Conservation (phyloP, 2,797 vertebrate species). For the Rousettus madagascariensis region DNA sequence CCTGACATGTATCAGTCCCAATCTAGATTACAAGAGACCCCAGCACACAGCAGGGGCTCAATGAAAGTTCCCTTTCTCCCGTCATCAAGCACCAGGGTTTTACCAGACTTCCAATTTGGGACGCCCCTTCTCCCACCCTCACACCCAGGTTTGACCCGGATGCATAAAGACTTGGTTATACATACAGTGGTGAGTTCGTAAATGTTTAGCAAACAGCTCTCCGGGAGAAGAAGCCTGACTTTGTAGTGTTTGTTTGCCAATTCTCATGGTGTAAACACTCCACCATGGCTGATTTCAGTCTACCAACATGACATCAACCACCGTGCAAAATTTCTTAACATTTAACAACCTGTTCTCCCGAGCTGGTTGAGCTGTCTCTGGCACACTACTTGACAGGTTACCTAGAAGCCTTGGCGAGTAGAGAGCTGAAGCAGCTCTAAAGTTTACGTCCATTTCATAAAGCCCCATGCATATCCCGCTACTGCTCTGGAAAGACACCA, state of each 20-base stretch:
- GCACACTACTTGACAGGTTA: background rate
- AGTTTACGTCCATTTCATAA: background rate
- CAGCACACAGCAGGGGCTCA: background rate
- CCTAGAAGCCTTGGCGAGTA: background rate
- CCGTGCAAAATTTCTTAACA: background rate
- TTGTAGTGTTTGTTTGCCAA: background rate
- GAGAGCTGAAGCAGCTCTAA: background rate
- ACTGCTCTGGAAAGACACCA: background rate
- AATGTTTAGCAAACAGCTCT: background rate
- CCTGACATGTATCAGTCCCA: background rate
- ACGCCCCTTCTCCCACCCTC: background rate
- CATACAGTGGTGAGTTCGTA: background rate
- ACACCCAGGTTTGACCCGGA: background rate
- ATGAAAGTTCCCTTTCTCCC: background rate
- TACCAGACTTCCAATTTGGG: background rate
- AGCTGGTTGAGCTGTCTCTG: background rate
- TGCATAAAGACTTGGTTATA: background rate
- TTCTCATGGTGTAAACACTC: background rate
- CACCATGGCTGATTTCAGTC: background rate
- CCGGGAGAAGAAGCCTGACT: background rate
- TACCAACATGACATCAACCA: background rate
- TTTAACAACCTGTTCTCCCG: background rate
- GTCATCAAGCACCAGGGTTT: background rate
- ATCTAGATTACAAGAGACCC: background rate
- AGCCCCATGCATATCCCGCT: background rate